Conservation (phyloP, 2,888 invertebrate genomes). For the Aphrophora alni region DNA sequence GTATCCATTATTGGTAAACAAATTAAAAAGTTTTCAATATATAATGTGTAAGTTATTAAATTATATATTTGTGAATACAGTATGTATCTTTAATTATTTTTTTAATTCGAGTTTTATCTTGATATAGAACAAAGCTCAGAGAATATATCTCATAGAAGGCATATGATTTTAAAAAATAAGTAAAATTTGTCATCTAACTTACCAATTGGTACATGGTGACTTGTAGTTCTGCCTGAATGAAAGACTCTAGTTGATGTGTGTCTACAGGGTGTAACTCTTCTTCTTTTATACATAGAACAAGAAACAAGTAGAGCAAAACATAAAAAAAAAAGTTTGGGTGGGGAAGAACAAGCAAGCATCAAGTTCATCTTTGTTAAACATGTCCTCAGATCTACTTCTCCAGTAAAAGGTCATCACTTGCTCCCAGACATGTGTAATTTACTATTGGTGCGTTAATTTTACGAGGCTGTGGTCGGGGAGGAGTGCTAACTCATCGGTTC, state of each 20-base stretch:
- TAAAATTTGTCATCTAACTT: not conserved
- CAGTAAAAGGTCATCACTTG: not conserved
- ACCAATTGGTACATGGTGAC: slow-evolving; percentile 28
- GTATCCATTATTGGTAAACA: too few relatives aligned
- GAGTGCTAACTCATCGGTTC: slow-evolving; percentile 1
- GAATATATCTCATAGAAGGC: too few relatives aligned
- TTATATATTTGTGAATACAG: too few relatives aligned
- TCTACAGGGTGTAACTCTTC: not conserved
- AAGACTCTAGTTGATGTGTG: not conserved
- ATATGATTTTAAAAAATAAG: too few relatives aligned
- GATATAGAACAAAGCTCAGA: too few relatives aligned
- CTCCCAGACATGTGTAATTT: not conserved
- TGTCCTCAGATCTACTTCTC: slow-evolving; percentile 6
- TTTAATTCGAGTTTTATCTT: too few relatives aligned
- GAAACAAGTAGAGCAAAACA: not conserved
- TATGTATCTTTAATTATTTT: too few relatives aligned
- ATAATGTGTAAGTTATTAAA: too few relatives aligned
- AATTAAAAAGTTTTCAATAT: too few relatives aligned
- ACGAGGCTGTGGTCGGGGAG: not conserved
- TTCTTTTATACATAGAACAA: not conserved
- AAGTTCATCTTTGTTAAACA: slow-evolving; percentile 6
- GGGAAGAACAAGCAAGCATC: not conserved
- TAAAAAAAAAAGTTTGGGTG: not conserved
- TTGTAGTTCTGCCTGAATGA: not conserved
- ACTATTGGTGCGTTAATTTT: not conserved